Evolutionary conservation across 2,888 invertebrate species (phyloP).

Genomic region (Spilosoma lubricipeda): DNA sequence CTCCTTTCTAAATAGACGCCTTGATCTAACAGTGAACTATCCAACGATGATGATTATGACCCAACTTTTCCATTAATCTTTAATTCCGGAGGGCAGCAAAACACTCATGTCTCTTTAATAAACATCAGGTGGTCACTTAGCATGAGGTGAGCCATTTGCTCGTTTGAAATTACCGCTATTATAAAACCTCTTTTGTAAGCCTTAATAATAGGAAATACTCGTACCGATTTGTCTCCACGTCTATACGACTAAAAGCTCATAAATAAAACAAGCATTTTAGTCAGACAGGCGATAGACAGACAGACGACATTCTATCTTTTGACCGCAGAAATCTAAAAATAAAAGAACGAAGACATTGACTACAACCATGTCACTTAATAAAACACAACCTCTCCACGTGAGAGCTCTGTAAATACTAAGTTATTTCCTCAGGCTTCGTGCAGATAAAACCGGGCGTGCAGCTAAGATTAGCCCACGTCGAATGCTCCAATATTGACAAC

Average conservation of each 20-base stretch:
- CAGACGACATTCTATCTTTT: neutral
- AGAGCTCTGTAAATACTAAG: conserved; percentile 18
- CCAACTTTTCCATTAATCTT: too few relatives aligned
- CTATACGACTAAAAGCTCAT: neutral
- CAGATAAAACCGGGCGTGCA: conserved; percentile 24
- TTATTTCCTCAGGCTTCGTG: conserved; percentile 11
- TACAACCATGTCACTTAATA: conserved; percentile 5
- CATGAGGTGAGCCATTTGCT: too few relatives aligned
- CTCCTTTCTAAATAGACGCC: too few relatives aligned
- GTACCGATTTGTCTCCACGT: neutral
- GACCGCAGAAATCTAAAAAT: neutral
- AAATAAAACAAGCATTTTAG: neutral
- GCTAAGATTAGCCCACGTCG: conserved; percentile 40
- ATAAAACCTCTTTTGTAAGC: too few relatives aligned
- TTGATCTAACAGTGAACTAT: too few relatives aligned
- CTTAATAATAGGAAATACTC: neutral
- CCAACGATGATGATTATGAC: too few relatives aligned
- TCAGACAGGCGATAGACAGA: neutral
- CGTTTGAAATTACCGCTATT: too few relatives aligned
- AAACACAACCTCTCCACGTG: conserved; percentile 8
- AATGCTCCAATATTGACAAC: conserved; percentile 40
- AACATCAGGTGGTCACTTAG: too few relatives aligned
- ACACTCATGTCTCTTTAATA: too few relatives aligned
- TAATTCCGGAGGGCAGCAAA: too few relatives aligned
- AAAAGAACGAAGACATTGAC: neutral